These are phyloP conservation scores for Asobara japonica DNA, from an alignment of 1,140 invertebrate genomes.

Conservation along the genomic window DNA sequence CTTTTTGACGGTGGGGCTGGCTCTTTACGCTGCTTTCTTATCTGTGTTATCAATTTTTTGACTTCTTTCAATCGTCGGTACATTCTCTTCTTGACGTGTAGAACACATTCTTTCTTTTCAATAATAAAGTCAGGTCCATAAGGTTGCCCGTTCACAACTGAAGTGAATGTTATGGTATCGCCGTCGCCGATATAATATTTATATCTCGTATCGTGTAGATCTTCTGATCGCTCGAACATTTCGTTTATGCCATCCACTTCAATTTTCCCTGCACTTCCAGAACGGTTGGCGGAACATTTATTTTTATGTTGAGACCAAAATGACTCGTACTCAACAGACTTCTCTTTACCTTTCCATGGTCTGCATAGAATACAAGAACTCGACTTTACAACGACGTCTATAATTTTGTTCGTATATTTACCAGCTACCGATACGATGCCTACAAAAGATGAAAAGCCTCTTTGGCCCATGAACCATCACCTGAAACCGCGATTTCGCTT, in stretches of 20 bases:
- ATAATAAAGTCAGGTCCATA: slow-evolving; percentile 21
- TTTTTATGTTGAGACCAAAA: slow-evolving; percentile 24
- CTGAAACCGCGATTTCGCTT: slow-evolving; percentile 36
- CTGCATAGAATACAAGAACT: slow-evolving; percentile 24
- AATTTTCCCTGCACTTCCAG: slow-evolving; percentile 36
- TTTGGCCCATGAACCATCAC: slow-evolving; percentile 39
- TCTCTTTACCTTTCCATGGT: slow-evolving; percentile 6
- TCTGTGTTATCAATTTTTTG: slow-evolving; percentile 14
- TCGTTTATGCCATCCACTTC: slow-evolving; percentile 35
- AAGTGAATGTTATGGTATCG: slow-evolving; percentile 36
- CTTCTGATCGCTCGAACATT: slow-evolving; percentile 34
- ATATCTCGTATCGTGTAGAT: slow-evolving; percentile 27
- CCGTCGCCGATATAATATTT: slow-evolving; percentile 39
- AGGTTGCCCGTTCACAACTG: slow-evolving; percentile 27
- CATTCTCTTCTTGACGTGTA: slow-evolving; percentile 36
- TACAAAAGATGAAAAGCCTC: slow-evolving; percentile 32
- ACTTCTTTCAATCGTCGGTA: slow-evolving; percentile 17
- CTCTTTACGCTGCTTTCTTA: slow-evolving; percentile 25
- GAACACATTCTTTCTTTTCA: slow-evolving; percentile 36
- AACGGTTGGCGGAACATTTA: slow-evolving; percentile 28
- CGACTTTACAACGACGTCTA: slow-evolving; percentile 34
- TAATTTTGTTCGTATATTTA: slow-evolving; percentile 30
- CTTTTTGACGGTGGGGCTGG: slow-evolving; percentile 6
- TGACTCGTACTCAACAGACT: slow-evolving; percentile 16
- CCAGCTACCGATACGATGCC: slow-evolving; percentile 28